phyloP scores from a whole-genome alignment of 2,113 vertebrate species.

The Glareola pratincola region DNA sequence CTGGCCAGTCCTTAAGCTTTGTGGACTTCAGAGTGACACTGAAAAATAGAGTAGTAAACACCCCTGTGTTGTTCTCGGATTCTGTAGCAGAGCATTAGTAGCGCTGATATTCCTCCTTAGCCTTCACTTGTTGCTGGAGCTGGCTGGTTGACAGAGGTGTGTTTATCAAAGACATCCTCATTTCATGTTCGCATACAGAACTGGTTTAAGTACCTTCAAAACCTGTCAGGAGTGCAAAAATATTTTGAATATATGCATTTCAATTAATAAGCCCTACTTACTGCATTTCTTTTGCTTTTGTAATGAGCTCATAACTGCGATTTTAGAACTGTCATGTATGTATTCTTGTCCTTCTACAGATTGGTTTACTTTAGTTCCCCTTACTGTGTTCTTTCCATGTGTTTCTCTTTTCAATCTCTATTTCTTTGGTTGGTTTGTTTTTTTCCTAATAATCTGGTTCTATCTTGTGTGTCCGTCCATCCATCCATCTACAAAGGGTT shows the following conservation, averaged over 20 bases:
- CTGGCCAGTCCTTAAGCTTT: background rate
- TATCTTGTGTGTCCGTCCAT: background rate
- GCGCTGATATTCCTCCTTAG: background rate
- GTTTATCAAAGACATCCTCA: background rate
- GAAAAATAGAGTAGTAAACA: background rate
- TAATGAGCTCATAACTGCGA: background rate
- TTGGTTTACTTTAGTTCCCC: background rate
- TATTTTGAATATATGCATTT: background rate
- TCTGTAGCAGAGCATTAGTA: background rate
- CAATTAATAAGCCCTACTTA: background rate
- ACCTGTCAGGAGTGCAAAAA: background rate
- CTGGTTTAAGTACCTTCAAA: background rate
- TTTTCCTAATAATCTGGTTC: background rate
- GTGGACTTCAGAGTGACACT: background rate
- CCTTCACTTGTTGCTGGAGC: background rate
- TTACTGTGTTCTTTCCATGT: background rate
- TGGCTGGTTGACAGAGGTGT: background rate
- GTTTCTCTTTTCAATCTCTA: background rate
- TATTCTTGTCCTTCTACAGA: background rate
- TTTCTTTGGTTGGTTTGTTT: background rate
- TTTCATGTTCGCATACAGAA: background rate
- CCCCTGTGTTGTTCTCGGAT: background rate
- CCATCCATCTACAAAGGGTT: background rate
- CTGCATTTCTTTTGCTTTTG: background rate
- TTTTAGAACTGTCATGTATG: background rate